Conservation (phyloP, 2,888 invertebrate species). For the Aromia moschata region DNA sequence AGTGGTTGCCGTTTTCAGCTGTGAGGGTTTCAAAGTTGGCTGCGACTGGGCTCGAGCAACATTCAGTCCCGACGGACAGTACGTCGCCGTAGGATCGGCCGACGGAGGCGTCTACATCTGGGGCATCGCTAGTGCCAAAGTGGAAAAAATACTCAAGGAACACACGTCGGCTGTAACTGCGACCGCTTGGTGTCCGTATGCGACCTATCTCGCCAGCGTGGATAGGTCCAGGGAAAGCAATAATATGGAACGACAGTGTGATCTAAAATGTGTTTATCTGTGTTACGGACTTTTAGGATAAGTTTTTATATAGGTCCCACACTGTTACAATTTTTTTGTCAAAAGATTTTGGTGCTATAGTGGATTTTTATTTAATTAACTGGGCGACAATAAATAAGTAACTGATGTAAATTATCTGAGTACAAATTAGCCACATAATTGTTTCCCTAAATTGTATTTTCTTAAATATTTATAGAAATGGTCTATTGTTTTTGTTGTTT, state of each 20-base stretch:
- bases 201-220: conserved; percentile 81
- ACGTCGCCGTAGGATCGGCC: conserved; percentile 89
- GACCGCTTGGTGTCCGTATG: conserved; percentile 89
- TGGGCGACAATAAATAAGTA: too few species aligned
- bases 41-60: conserved; percentile 94
- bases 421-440: too few species aligned
- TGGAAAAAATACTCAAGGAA: conserved; percentile 83
- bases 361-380: conserved; percentile 4
- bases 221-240: conserved; percentile 83
- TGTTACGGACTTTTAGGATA: neutral
- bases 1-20: conserved; percentile 87
- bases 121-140: conserved; percentile 80
- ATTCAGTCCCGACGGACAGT: conserved; percentile 90
- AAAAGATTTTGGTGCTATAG: neutral
- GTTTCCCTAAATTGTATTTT: too few species aligned
- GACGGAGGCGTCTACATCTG: conserved; percentile 94
- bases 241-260: conserved; percentile 71
- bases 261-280: conserved; percentile 5
- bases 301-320: neutral
- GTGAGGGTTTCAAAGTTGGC: conserved; percentile 94
- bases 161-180: conserved; percentile 86
- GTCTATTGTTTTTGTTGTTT: too few species aligned
- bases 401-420: too few species aligned
- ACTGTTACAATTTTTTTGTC: conserved; percentile 7
- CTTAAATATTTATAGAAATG: too few species aligned